phyloP scores from a whole-genome alignment of 2,888 invertebrate species.

The Cylloceria caligata region DNA sequence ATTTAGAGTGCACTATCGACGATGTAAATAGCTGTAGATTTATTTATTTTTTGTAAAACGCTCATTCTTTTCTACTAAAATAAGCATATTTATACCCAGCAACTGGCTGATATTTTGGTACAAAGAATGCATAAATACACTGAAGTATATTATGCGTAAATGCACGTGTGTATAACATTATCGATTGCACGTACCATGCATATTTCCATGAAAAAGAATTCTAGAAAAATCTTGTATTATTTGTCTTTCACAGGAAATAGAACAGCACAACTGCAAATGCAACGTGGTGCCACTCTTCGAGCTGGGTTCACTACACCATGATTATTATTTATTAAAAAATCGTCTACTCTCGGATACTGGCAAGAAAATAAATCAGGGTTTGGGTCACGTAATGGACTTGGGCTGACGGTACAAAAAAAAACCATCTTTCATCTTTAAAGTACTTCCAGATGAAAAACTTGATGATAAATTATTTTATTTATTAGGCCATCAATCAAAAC shows the following conservation, averaged over 20 bases:
- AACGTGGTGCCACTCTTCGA: constrained; percentile 98
- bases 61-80: neutral
- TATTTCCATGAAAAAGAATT: neutral
- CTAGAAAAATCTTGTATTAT: too few relatives aligned
- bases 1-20: constrained; percentile 92
- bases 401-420: constrained; percentile 87
- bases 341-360: constrained; percentile 92
- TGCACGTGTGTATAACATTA: too few relatives aligned
- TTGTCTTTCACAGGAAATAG: constrained; percentile 78
- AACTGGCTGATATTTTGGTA: too few relatives aligned
- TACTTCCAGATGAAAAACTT: too few relatives aligned
- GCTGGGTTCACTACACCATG: constrained; percentile 96
- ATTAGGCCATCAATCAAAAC: constrained; percentile 96
- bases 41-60: neutral
- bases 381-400: constrained; percentile 93
- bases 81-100: too few relatives aligned
- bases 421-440: constrained; percentile 9
- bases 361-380: constrained; percentile 89
- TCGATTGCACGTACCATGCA: neutral
- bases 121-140: too few relatives aligned
- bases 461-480: constrained; percentile 60
- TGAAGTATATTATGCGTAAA: too few relatives aligned
- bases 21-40: constrained; percentile 80
- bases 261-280: constrained; percentile 94
- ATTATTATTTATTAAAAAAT: constrained; percentile 97